Base-by-base conservation (phyloP, 2,113 vertebrate genomes). In the Syrmaticus mikado region DNA sequence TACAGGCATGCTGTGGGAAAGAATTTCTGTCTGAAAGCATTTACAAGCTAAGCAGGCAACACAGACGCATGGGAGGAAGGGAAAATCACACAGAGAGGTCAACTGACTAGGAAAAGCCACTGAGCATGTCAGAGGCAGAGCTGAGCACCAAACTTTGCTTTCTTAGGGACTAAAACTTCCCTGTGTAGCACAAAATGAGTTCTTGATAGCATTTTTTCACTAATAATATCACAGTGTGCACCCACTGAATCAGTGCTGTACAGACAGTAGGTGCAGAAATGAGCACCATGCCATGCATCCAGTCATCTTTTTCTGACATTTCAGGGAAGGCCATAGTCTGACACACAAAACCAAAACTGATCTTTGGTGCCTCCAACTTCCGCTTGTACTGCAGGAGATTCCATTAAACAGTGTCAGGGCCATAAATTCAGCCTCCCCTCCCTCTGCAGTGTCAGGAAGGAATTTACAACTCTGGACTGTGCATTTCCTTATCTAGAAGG, bases 401-500 rank as follows among this genome's bases (percentile, higher is more conserved):
- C 68, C 36, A 67, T 60, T 77, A 82, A 92, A 77, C 22, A 91
- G 27, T 32, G 55, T 11, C n/a, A 25, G 0, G 20, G 36, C 72
- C 64, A 75, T 81, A 94, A 94, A 85, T 65, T 85, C 92, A 64
- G 67, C 67, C n/a, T 74, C 32, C n/a, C 10, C 55, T 20, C 48
- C 61, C 82, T 73, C 72, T 80, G 30, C 34, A 74, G 72, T 38
- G 53, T 89, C 67, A 89, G 79, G 55, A 43, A 80, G 87, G 85
- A 94, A 95, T 96, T 92, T 83, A 67, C 68, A 93, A 15, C 85
- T 89, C 41, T 72, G 90, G 67, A 91, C 15, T 28, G 27, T 25
- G 46, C 60, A 46, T 67, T 91, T 83, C 38, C 32, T 71, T 89
- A 91, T 85, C 82, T 77, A 65, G 92, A 87, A 87, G 60, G 60